phyloP scores from a whole-genome alignment of 2,888 invertebrate genomes.

The Drosophila kuntzei region DNA sequence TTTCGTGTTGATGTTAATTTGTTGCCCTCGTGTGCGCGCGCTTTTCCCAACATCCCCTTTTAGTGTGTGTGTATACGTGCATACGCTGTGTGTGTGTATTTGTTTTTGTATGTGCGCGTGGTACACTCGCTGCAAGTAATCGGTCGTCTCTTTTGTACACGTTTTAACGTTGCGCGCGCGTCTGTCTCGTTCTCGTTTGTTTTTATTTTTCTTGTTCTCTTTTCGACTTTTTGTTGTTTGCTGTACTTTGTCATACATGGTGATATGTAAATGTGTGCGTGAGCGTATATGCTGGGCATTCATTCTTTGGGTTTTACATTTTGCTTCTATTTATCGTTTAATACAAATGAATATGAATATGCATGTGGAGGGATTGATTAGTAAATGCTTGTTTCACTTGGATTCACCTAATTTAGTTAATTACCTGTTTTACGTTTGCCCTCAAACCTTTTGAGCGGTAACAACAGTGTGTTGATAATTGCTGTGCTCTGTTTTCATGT shows the following conservation, averaged over 20 bases:
- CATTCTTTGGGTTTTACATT: slow-evolving; percentile 33
- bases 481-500: slow-evolving; percentile 18
- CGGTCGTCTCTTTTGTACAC: slow-evolving; percentile 64
- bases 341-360: slow-evolving; percentile 7
- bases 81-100: slow-evolving; percentile 26
- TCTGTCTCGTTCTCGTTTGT: slow-evolving; percentile 73
- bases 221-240: slow-evolving; percentile 83
- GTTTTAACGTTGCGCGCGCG: slow-evolving; percentile 68
- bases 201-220: slow-evolving; percentile 78
- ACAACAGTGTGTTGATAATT: slow-evolving; percentile 7
- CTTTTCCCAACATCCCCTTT: slow-evolving; percentile 66
- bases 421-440: background rate
- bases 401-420: slow-evolving; percentile 14
- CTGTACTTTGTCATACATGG: slow-evolving; percentile 77
- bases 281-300: slow-evolving; percentile 24
- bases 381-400: slow-evolving; percentile 24
- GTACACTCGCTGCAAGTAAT: slow-evolving; percentile 61
- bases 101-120: slow-evolving; percentile 46
- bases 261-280: slow-evolving; percentile 5
- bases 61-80: slow-evolving; percentile 35
- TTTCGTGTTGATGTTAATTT: slow-evolving; percentile 60
- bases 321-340: slow-evolving; percentile 37
- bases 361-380: slow-evolving; percentile 24
- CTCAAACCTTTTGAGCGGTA: slow-evolving; percentile 8
- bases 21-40: slow-evolving; percentile 78